Base-by-base conservation (phyloP, 2,113 vertebrate genomes). In the Ornithorhynchus anatinus region DNA sequence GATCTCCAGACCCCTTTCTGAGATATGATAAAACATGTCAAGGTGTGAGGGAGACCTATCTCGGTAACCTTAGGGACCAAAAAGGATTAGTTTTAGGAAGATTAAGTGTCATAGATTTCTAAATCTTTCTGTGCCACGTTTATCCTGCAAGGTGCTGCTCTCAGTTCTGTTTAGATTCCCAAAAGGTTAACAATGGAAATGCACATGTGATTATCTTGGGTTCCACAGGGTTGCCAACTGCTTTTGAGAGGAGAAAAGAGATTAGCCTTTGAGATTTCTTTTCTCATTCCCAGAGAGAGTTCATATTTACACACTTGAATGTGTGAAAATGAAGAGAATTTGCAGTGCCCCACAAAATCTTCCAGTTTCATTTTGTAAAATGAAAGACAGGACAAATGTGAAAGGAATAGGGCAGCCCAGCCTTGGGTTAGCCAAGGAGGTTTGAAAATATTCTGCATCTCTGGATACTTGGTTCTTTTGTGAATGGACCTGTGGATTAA, bases 51-150 rank as follows among this genome's bases (percentile, higher is more conserved):
- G 23, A 56, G 45, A 29, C 19, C 25, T 83, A 70, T 75, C 63
- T 80, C 22, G 53, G 35, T 64, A 88, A 89, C 44, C 48, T 78
- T 68, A 42, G 10, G 60, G 71, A 84, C 57, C 62, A 68, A 73
- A 75, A 59, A 44, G 35, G 79, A 84, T 81, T 77, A 58, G 40
- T 58, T 85, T 89, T 80, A 43, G 38, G 72, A 82, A 86, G 73
- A 88, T 87, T 35, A 79, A 80, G 75, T 75, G 77, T 73, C 81
- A 85, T 64, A 81, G 61, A 69, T 84, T 86, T 77, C 68, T 76
- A 53, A 76, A 81, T 67, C 67, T 81, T 59, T 79, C 61, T 85
- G 33, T 84, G 22, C 15, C 17, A 51, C 42, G 50, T 38, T 22
- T 75, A 40, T 71, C 77, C 17, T 79, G 36, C 36, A 83, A 59